Percentiles rank a stretch among this genome's conserved stretches.
These are phyloP conservation scores for Listronotus oregonensis DNA, from an alignment of 1,140 invertebrate genomes.

Conservation along the genomic window DNA sequence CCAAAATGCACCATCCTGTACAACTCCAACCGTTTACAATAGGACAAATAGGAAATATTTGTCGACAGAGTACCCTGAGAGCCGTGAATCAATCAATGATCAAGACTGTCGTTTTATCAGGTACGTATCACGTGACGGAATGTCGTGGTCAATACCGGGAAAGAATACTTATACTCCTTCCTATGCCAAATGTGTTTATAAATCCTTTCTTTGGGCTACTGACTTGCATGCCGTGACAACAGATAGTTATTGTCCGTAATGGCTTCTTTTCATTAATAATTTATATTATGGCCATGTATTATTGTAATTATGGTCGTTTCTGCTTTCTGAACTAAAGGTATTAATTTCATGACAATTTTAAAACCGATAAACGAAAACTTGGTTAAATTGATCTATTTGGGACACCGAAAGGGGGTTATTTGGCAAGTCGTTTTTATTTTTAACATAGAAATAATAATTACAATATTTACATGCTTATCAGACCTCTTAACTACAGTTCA, in stretches of 20 bases:
- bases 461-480: too few species aligned
- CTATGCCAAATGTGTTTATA: slow-evolving; percentile 35
- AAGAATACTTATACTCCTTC: slow-evolving; percentile 37
- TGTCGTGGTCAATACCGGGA: slow-evolving; percentile 41
- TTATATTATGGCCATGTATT: slow-evolving; percentile 17
- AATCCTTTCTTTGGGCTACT: slow-evolving; percentile 35
- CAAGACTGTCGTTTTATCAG: slow-evolving; percentile 37
- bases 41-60: slow-evolving; percentile 24
- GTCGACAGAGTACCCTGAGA: slow-evolving; percentile 6
- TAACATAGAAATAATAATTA: too few species aligned
- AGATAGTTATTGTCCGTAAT: slow-evolving; percentile 19
- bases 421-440: too few species aligned
- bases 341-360: not conserved
- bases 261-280: slow-evolving; percentile 16
- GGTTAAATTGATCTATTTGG: not conserved
- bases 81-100: slow-evolving; percentile 38
- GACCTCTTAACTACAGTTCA: too few species aligned
- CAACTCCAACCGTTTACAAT: slow-evolving; percentile 9
- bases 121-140: slow-evolving; percentile 41
- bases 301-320: slow-evolving; percentile 19
- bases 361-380: not conserved
- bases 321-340: not conserved
- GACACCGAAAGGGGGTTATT: not conserved
- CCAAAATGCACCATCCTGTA: too few species aligned
- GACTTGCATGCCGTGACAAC: slow-evolving; percentile 29